Base-by-base conservation (phyloP, 2,797 vertebrate genomes). In the Melanotaenia boesemani region DNA sequence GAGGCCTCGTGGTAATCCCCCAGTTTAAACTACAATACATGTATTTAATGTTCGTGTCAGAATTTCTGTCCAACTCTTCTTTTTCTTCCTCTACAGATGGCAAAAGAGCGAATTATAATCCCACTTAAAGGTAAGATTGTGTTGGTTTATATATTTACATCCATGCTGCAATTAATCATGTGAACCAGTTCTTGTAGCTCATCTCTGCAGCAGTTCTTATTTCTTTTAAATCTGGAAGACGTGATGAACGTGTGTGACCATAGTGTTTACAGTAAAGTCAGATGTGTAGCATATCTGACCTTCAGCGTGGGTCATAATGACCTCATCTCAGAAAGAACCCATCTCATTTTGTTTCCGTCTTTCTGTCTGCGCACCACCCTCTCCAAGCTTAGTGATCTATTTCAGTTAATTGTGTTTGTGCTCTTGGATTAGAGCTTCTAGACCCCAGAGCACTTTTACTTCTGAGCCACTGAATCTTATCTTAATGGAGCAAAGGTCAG, bases 121-220 rank as follows among this genome's bases (percentile, higher is more conserved):
- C 93, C 90, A 20, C 61, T 95, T 30, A 84, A 79, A 93, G 95
- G 95, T 95, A 93, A 88, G 1, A 18, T 32, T 69, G n/a, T 2
- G 20, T 41, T 18, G 2, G 18, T 66, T 66, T 6, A 28, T n/a
- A 59, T 34, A 24, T 55, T 32, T 22, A 41, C 1, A n/a, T 63
- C 11, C 10, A 22, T 9, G 4, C 12, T 55, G 32, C 1, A 3
- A 1, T 24, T 11, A 55, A 16, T 28, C 22, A 3, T 36, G 24
- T 28, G 37, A 16, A 60, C 11, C 41, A 41, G 9, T 41, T 59
- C 11, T 41, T 18, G 13, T 4, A 5, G 30, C 28, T 71, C 48
- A 32, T 61, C 18, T 26, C 2, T 30, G 5, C 22, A 8, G 24
- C 15, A 8, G 20, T 8, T 24, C 20, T 46, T 24, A 24, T 24